Conservation (phyloP, 64 coral and sea anemone species). For the Actinia tenebrosa region DNA sequence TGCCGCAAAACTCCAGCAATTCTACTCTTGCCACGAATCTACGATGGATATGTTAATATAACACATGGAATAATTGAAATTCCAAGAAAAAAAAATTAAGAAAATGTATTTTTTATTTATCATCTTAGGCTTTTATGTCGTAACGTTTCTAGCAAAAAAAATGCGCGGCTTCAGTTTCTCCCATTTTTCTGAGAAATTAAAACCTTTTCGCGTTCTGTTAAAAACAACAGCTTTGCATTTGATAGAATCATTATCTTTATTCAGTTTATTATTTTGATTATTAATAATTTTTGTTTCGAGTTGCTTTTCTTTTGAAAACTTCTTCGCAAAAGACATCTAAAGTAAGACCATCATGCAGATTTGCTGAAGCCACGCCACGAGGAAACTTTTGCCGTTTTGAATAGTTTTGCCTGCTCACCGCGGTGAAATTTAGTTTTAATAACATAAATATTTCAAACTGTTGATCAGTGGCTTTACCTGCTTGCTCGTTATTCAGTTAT, state of each 20-base stretch:
- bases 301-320: neutral
- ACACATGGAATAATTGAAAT: no score
- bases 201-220: neutral
- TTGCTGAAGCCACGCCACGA: neutral
- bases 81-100: no score
- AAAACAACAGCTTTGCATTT: neutral
- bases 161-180: neutral
- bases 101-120: no score
- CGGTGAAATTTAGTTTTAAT: no score
- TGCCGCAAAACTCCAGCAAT: neutral
- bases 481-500: no score
- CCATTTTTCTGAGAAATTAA: no score
- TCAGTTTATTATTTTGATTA: neutral
- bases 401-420: no score
- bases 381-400: no score
- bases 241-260: neutral
- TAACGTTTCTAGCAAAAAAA: neutral
- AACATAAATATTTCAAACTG: no score
- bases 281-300: neutral
- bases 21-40: neutral
- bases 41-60: no score
- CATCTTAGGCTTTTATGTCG: no score
- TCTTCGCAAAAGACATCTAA: neutral
- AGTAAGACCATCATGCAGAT: neutral
- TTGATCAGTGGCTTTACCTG: no score